phyloP scores from a whole-genome alignment of 2,888 invertebrate species.

The Phengaris alcon region DNA sequence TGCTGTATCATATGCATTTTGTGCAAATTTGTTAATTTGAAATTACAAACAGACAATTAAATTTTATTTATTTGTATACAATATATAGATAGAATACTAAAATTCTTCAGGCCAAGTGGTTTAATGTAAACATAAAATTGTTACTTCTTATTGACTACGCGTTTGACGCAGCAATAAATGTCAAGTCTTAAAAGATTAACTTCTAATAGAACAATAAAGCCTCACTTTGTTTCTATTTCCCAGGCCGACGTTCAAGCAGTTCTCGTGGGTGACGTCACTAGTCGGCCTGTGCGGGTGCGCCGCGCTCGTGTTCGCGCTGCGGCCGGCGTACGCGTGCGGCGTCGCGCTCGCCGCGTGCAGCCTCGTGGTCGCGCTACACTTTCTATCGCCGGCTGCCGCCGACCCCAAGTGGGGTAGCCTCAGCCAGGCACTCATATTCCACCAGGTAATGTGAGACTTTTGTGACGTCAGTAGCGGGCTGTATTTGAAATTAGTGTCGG shows the following conservation, averaged over 20 bases:
- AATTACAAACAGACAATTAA: no score
- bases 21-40: no score
- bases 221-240: background rate
- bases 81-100: no score
- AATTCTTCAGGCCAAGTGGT: background rate
- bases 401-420: slow-evolving; percentile 96
- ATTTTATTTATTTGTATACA: no score
- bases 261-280: slow-evolving; percentile 95
- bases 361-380: slow-evolving; percentile 92
- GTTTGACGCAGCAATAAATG: no score
- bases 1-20: no score
- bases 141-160: no score
- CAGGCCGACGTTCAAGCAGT: slow-evolving; percentile 97
- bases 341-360: slow-evolving; percentile 92
- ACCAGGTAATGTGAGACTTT: slow-evolving; percentile 82
- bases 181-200: no score
- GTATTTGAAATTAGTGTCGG: no score
- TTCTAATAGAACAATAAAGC: no score
- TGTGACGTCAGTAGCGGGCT: background rate
- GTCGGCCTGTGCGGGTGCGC: slow-evolving; percentile 91
- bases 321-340: slow-evolving; percentile 92
- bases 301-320: slow-evolving; percentile 96
- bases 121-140: background rate
- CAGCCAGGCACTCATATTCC: slow-evolving; percentile 99
- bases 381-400: slow-evolving; percentile 91